These are phyloP conservation scores for Stenotaenia linearis DNA, from an alignment of 2,888 invertebrate genomes.

Conservation along the genomic window DNA sequence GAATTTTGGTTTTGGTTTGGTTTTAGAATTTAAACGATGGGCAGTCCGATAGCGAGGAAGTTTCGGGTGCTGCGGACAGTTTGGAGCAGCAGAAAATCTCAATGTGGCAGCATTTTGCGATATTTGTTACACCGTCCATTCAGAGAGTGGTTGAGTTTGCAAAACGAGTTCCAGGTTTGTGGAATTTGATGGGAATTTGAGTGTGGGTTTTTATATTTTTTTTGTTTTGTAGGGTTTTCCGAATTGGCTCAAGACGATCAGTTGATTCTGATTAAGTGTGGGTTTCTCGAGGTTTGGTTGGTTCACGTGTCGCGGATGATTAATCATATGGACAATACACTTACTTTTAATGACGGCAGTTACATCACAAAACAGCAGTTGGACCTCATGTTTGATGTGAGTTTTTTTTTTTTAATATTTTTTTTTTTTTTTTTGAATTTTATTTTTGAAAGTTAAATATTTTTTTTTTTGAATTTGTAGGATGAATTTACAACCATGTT, in stretches of 20 bases:
- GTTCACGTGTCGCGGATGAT: slow-evolving; percentile 77
- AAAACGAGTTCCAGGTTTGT: slow-evolving; percentile 74
- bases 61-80: slow-evolving; percentile 40
- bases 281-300: slow-evolving; percentile 95
- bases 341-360: slow-evolving; percentile 87
- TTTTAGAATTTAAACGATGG: slow-evolving; percentile 40
- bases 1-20: neutral
- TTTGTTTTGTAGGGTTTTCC: slow-evolving; percentile 61
- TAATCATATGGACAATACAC: slow-evolving; percentile 58
- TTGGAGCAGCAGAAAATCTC: slow-evolving; percentile 67
- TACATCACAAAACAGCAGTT: slow-evolving; percentile 75
- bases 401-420: neutral
- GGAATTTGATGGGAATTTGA: slow-evolving; percentile 28
- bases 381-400: slow-evolving; percentile 80
- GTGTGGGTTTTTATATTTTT: neutral
- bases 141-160: slow-evolving; percentile 94
- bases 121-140: slow-evolving; percentile 80
- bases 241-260: slow-evolving; percentile 92
- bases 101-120: slow-evolving; percentile 84
- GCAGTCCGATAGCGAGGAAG: slow-evolving; percentile 31
- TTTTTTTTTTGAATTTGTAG: slow-evolving; percentile 52
- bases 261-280: slow-evolving; percentile 88
- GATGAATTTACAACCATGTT: slow-evolving; percentile 73
- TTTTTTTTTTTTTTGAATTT: neutral
- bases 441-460: neutral